Base-by-base conservation (phyloP, 2,888 invertebrate species). In the Gortyna flavago region DNA sequence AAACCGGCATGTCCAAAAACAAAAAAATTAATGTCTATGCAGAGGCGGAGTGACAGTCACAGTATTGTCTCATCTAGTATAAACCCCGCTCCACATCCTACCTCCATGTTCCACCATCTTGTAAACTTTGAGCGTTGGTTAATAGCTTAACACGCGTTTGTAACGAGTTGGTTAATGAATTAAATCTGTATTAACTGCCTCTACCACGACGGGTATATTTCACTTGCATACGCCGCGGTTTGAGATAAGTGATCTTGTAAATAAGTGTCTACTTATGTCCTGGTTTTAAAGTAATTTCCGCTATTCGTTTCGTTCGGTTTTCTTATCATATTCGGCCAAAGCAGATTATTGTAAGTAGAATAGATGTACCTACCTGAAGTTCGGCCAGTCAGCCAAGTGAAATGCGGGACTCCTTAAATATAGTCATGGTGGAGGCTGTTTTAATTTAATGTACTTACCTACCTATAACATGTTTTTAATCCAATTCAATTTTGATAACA, bases 151-250 rank as follows among this genome's bases (percentile, higher is more conserved):
- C 91, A 93, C 93, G 94, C 92, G 92, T 89, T 90, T 91, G 90
- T 93, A 93, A 93, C 93, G 92, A 94, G 93, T 93, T 93, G 92
- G 91, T 90, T 94, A 95, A 95, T 95, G 93, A 95, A 95, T 94
- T 95, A 93, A 92, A 92, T 90, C 89, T 89, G 89, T 93, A 94
- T 94, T 94, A 92, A 93, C 91, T 89, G 90, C 86, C 77, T 80
- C 82, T 75, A 65, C 80, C 64, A 61, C 72, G 78, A 77, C 78
- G 75, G 84, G 85, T 77, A 85, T 74, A 83, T 81, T 81, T 84
- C 77, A 85, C 77, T 77, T 79, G 83, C 85, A 86, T 81, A 79
- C 81, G 80, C 87, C 82, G 67, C 66, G 61, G 64, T 77, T 11
- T 35, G 21, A 85, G 85, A 83, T 88, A 86, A 83, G 67, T 69